A percentile compares a stretch with the other conserved stretches of the same genome.
phyloP scores from a whole-genome alignment of 2,888 invertebrate species.

The Hipparchia sbordonii region DNA sequence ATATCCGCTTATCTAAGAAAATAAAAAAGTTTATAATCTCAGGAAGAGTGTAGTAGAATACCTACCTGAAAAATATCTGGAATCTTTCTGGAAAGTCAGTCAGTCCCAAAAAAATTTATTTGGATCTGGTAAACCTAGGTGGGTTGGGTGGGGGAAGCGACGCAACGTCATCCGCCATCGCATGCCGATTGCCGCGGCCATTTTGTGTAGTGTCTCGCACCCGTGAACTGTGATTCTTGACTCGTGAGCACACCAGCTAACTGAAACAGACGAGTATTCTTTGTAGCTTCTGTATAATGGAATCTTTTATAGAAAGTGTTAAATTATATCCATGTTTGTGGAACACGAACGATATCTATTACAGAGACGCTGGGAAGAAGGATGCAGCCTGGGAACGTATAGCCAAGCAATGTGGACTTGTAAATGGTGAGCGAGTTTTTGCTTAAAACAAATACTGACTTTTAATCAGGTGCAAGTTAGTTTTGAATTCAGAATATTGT shows the following conservation, averaged over 20 bases:
- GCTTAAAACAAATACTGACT: constrained; percentile 1
- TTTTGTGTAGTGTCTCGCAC: neutral
- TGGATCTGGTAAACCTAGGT: constrained; percentile 2
- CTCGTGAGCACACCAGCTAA: neutral
- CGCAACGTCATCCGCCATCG: neutral
- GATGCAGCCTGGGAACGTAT: constrained; percentile 44
- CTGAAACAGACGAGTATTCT: neutral
- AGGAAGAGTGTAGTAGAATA: too few relatives aligned
- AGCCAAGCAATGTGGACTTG: constrained; percentile 43
- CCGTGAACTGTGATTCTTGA: neutral
- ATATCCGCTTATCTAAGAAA: too few relatives aligned
- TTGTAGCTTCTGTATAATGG: constrained; percentile 33
- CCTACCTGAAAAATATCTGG: neutral
- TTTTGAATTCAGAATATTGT: too few relatives aligned
- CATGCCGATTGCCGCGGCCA: neutral
- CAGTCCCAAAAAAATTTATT: neutral
- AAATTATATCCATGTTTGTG: constrained; percentile 42
- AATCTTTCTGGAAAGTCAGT: neutral
- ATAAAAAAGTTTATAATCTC: too few relatives aligned
- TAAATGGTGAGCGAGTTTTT: constrained; percentile 37
- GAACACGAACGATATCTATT: constrained; percentile 42
- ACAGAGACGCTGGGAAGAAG: constrained; percentile 42
- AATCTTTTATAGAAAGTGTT: constrained; percentile 45
- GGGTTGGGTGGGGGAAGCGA: neutral
- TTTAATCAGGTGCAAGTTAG: neutral